Evolutionary conservation across 2,113 vertebrate genomes (phyloP).

Genomic region (Gulo gulo): DNA sequence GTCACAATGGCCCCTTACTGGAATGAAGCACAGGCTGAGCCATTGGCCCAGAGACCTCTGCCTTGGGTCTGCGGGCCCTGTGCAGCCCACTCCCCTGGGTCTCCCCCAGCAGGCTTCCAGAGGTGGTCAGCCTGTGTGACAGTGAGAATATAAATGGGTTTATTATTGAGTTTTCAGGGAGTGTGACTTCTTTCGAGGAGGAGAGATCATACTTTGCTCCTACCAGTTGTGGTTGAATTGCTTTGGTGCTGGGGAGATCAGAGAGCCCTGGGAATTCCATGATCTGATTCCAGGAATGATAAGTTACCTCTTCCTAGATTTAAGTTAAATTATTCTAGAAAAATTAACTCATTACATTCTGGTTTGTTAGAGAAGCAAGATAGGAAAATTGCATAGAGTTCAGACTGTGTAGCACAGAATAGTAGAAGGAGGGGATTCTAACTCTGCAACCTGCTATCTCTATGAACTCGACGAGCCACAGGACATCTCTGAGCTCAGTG

Average conservation of each 20-base stretch:
- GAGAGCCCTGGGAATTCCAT: background rate
- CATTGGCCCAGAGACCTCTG: background rate
- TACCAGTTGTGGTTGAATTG: background rate
- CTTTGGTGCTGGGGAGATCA: rapidly evolving
- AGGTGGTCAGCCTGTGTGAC: background rate
- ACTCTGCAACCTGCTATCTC: background rate
- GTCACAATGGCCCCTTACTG: slow-evolving; percentile 58
- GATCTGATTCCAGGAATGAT: background rate
- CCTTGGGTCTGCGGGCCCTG: background rate
- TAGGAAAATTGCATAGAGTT: background rate
- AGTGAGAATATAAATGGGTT: background rate
- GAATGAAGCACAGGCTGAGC: background rate
- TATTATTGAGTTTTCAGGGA: background rate
- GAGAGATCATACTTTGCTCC: background rate
- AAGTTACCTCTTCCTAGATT: background rate
- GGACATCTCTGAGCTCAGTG: background rate
- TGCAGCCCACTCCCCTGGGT: too few relatives aligned
- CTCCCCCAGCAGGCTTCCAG: background rate
- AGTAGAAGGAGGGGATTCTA: background rate
- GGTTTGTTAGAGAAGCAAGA: background rate
- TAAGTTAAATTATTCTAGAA: background rate
- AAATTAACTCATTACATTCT: background rate
- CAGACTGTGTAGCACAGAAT: background rate
- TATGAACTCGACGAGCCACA: background rate
- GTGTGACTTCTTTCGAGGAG: background rate